These are phyloP conservation scores for Danio choprae DNA, from an alignment of 2,797 vertebrate genomes.

Conservation along the genomic window DNA sequence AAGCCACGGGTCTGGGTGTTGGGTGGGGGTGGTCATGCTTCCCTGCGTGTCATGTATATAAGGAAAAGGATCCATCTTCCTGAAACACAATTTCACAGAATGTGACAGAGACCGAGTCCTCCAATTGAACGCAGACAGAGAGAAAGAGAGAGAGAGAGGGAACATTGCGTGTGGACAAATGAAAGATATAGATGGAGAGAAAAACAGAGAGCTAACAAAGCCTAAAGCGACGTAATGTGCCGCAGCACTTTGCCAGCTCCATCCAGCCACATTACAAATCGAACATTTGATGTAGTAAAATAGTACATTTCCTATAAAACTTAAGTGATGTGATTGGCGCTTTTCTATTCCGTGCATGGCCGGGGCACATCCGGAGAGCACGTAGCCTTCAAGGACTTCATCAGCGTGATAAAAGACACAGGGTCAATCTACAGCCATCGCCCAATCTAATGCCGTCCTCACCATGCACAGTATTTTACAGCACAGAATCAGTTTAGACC, in stretches of 20 bases:
- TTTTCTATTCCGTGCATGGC: slow-evolving; percentile 75
- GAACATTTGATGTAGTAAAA: slow-evolving; percentile 72
- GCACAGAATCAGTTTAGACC: slow-evolving; percentile 23
- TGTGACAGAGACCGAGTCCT: slow-evolving; percentile 79
- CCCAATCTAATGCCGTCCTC: slow-evolving; percentile 56
- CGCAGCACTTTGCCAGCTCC: slow-evolving; percentile 65
- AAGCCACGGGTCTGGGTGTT: slow-evolving; percentile 73
- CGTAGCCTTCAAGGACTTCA: slow-evolving; percentile 63
- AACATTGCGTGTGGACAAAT: slow-evolving; percentile 63
- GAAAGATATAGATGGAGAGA: slow-evolving; percentile 67
- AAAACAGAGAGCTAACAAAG: slow-evolving; percentile 56
- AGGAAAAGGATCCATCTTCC: slow-evolving; percentile 83
- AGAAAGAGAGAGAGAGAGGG: slow-evolving; percentile 58
- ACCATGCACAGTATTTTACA: neutral
- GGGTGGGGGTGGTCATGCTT: slow-evolving; percentile 77
- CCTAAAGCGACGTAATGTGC: slow-evolving; percentile 71
- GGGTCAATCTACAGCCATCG: slow-evolving; percentile 68
- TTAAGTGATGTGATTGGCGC: slow-evolving; percentile 77
- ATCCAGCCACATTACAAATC: slow-evolving; percentile 71
- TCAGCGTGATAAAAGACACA: slow-evolving; percentile 68
- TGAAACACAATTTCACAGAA: slow-evolving; percentile 85
- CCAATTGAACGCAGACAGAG: slow-evolving; percentile 62
- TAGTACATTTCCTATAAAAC: slow-evolving; percentile 73
- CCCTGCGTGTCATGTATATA: slow-evolving; percentile 82
- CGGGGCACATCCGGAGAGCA: slow-evolving; percentile 65